phyloP scores from a whole-genome alignment of 2,113 vertebrate species.

The Ammospiza nelsoni region DNA sequence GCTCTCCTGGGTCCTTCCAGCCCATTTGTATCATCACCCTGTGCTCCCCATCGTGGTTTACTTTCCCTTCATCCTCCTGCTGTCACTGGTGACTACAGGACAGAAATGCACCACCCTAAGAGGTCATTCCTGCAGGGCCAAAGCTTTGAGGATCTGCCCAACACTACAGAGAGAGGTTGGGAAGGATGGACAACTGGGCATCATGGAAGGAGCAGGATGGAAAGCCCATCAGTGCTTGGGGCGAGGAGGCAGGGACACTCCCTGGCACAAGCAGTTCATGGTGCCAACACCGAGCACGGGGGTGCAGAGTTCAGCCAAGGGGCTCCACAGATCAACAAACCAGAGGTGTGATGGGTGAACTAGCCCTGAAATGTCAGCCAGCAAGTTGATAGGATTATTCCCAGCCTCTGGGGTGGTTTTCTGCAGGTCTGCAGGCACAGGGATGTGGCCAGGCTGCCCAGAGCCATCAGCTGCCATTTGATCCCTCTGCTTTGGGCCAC shows the following conservation, averaged over 20 bases:
- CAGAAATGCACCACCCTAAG: background rate
- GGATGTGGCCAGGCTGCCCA: background rate
- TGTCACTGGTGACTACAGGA: background rate
- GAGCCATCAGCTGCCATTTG: background rate
- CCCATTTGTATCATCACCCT: background rate
- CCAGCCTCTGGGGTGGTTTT: background rate
- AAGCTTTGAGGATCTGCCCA: background rate
- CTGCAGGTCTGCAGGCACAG: background rate
- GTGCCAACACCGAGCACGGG: fast-evolving
- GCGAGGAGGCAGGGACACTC: background rate
- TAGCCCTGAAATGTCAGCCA: background rate
- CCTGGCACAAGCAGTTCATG: background rate
- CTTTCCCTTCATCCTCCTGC: background rate
- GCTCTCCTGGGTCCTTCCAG: background rate
- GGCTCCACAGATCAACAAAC: background rate
- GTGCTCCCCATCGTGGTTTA: background rate
- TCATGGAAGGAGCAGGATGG: background rate
- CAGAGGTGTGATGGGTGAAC: background rate
- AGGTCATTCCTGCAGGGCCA: background rate
- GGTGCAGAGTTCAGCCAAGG: fast-evolving
- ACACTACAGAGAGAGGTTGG: background rate
- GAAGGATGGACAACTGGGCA: background rate
- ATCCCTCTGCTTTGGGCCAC: background rate
- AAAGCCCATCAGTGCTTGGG: fast-evolving
- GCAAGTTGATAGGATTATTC: background rate